Percentiles rank a stretch among this genome's conserved stretches.
phyloP scores from a whole-genome alignment of 2,113 vertebrate genomes.

The Colistium nudipinnis region DNA sequence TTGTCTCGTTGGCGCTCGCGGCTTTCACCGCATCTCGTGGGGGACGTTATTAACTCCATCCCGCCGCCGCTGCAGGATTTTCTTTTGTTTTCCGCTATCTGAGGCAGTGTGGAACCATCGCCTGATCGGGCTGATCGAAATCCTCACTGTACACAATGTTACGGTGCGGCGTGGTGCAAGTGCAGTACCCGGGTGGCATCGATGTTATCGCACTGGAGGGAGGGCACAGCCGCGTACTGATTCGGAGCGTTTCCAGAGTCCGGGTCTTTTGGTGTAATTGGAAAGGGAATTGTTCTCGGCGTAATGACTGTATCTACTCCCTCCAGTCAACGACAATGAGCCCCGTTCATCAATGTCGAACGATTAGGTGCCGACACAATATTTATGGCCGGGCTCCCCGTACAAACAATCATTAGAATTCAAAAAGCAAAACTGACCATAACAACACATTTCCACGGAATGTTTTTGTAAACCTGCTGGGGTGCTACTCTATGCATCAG shows the following conservation, averaged over 20 bases:
- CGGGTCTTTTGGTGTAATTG: conserved; percentile 8
- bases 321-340: conserved; percentile 11
- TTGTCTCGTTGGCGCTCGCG: conserved; percentile 53
- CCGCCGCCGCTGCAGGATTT: conserved; percentile 28
- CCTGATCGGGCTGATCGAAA: conserved; percentile 63
- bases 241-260: background rate
- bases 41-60: conserved; percentile 45
- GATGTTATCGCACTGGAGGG: background rate
- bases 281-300: conserved; percentile 16
- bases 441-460: background rate
- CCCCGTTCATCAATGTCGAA: conserved; percentile 14
- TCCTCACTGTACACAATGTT: conserved; percentile 42
- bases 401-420: conserved; percentile 21
- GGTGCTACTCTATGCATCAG: background rate
- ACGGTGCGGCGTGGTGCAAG: conserved; percentile 6
- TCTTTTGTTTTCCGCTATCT: conserved; percentile 7
- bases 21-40: conserved; percentile 41
- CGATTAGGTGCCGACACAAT: conserved; percentile 15
- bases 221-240: background rate
- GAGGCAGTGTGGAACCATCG: conserved; percentile 24
- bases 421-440: conserved; percentile 12
- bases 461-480: conserved; percentile 1
- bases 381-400: background rate
- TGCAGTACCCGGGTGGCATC: conserved; percentile 35
- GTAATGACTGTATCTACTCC: conserved; percentile 23